A percentile compares a stretch with the other conserved stretches of the same genome.
phyloP scores from a whole-genome alignment of 2,113 vertebrate species.

The Nettapus auritus region DNA sequence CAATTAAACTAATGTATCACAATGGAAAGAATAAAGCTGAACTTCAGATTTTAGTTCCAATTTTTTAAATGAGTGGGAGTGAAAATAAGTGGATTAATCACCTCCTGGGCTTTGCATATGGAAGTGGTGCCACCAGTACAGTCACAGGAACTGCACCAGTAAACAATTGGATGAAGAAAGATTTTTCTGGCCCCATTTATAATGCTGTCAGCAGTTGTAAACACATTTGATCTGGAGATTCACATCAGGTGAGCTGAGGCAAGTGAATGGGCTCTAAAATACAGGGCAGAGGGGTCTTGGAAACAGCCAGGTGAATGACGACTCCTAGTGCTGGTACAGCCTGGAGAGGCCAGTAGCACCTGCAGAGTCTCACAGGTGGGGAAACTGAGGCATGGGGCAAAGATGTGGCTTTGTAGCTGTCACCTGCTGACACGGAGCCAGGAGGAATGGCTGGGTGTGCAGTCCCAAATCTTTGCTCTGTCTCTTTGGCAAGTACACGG shows the following conservation, averaged over 20 bases:
- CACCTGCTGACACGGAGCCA: not conserved
- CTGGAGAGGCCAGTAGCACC: not conserved
- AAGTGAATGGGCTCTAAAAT: not conserved
- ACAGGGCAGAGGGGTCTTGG: not conserved
- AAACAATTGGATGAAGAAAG: not conserved
- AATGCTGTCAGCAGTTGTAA: not conserved
- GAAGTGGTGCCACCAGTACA: not conserved
- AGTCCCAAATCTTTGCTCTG: not conserved
- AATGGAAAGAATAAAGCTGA: not conserved
- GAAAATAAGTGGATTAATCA: not conserved
- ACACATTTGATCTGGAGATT: not conserved
- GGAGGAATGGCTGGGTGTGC: not conserved
- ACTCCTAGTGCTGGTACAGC: not conserved
- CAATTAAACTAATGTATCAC: slow-evolving; percentile 38
- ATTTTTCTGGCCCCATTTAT: not conserved
- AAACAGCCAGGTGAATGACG: too few species aligned
- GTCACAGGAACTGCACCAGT: not conserved
- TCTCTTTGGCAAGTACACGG: not conserved
- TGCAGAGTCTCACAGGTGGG: not conserved
- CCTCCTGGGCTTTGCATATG: not conserved
- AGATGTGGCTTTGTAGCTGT: not conserved
- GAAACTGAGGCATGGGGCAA: not conserved
- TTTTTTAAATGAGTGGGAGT: slow-evolving; percentile 11
- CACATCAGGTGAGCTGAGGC: not conserved
- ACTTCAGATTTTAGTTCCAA: not conserved